phyloP scores from a whole-genome alignment of 2,888 invertebrate genomes.

The Eilema depressum region DNA sequence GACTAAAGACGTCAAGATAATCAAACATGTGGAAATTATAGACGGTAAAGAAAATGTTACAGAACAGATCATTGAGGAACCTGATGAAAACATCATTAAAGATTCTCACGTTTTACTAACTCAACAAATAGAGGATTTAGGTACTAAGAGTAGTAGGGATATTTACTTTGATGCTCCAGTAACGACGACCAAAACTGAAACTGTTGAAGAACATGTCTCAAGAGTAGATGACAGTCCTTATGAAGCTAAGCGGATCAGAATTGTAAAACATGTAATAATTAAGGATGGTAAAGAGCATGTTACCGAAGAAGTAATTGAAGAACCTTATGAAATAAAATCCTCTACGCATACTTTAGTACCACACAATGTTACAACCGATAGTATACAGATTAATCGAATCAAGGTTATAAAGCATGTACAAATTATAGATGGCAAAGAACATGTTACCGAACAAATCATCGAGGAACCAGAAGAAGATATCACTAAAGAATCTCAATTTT shows the following conservation, averaged over 20 bases:
- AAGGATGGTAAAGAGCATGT: slow-evolving; percentile 94
- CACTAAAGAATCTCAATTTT: slow-evolving; percentile 84
- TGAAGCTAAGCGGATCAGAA: slow-evolving; percentile 1
- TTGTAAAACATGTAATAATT: slow-evolving; percentile 67
- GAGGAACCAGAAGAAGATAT: slow-evolving; percentile 80
- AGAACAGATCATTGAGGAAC: slow-evolving; percentile 94
- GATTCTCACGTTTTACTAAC: neutral
- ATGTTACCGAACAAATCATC: slow-evolving; percentile 90
- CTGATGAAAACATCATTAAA: slow-evolving; percentile 87
- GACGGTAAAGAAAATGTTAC: slow-evolving; percentile 94
- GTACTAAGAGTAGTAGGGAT: neutral
- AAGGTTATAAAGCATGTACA: slow-evolving; percentile 84
- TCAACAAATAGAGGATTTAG: neutral
- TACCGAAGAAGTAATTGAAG: slow-evolving; percentile 94
- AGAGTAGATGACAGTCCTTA: neutral
- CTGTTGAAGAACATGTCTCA: neutral
- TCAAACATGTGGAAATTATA: slow-evolving; percentile 78
- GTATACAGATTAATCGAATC: slow-evolving; percentile 21
- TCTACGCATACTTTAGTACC: neutral
- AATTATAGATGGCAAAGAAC: slow-evolving; percentile 91
- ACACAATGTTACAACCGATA: neutral
- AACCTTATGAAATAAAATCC: slow-evolving; percentile 92
- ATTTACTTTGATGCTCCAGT: neutral
- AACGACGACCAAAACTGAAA: neutral
- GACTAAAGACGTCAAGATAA: neutral